A percentile compares a stretch with the other conserved stretches of the same genome.
Conservation (phyloP, 1,140 invertebrate species). For the Meloidogyne exigua region DNA sequence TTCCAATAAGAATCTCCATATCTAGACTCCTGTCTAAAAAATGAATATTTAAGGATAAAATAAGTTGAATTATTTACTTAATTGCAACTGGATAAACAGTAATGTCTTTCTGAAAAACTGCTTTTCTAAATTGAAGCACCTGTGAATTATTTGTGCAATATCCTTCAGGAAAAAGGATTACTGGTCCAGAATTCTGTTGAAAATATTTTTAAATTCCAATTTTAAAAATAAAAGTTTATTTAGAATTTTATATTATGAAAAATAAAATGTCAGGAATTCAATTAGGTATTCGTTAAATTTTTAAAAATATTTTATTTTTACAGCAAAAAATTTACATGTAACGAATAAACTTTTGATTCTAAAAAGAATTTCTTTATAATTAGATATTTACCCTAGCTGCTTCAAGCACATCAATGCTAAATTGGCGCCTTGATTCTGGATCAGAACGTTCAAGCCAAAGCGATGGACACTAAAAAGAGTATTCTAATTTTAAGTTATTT, state of each 20-base stretch:
- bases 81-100: constrained; percentile 52
- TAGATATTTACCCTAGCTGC: constrained; percentile 39
- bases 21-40: constrained; percentile 50
- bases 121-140: constrained; percentile 43
- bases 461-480: constrained; percentile 28
- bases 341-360: too few species aligned
- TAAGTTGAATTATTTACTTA: constrained; percentile 25
- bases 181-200: constrained; percentile 41
- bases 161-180: constrained; percentile 50
- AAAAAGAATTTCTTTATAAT: too few species aligned
- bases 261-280: too few species aligned
- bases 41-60: constrained; percentile 3
- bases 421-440: constrained; percentile 40
- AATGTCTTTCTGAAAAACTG: constrained; percentile 45
- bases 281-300: background rate
- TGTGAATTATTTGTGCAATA: constrained; percentile 54
- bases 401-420: constrained; percentile 38
- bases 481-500: background rate
- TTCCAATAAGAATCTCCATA: constrained; percentile 50
- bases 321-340: too few species aligned
- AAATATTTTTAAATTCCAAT: constrained; percentile 11
- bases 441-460: constrained; percentile 47
- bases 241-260: too few species aligned
- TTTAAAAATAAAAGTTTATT: too few species aligned
- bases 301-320: constrained; percentile 12